Conservation (phyloP, 1,140 invertebrate genomes). For the Vanessa tameamea region DNA sequence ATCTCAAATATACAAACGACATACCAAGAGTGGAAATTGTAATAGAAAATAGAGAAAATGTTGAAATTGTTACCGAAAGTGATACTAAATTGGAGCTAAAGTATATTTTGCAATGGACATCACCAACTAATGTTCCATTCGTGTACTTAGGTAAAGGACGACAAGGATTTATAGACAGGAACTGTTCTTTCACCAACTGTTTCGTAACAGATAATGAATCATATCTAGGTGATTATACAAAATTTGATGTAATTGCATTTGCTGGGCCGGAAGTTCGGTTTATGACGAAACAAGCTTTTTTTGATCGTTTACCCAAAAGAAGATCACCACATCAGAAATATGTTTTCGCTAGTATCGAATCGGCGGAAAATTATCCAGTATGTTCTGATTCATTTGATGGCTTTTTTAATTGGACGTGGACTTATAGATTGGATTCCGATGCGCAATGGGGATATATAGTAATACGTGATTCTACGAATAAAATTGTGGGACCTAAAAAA, state of each 20-base stretch:
- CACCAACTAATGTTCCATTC: slow-evolving; percentile 51
- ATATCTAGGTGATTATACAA: slow-evolving; percentile 49
- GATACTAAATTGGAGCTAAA: slow-evolving; percentile 37
- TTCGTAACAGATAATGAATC: slow-evolving; percentile 51
- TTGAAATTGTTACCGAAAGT: neutral
- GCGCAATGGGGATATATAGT: slow-evolving; percentile 81
- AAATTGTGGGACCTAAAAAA: slow-evolving; percentile 61
- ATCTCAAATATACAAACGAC: slow-evolving; percentile 4
- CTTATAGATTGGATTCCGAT: slow-evolving; percentile 84
- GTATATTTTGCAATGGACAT: slow-evolving; percentile 64
- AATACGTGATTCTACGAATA: slow-evolving; percentile 57
- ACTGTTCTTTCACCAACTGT: slow-evolving; percentile 61
- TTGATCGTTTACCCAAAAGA: slow-evolving; percentile 40
- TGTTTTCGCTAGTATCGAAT: slow-evolving; percentile 68
- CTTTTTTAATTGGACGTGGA: slow-evolving; percentile 85
- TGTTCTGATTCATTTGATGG: slow-evolving; percentile 64
- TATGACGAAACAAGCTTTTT: slow-evolving; percentile 17
- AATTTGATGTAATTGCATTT: slow-evolving; percentile 66
- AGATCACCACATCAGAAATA: slow-evolving; percentile 64
- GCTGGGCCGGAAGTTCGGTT: slow-evolving; percentile 51
- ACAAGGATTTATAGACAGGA: slow-evolving; percentile 49
- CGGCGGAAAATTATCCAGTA: slow-evolving; percentile 63
- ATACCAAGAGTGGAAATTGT: neutral
- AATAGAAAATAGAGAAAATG: neutral
- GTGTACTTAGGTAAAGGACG: slow-evolving; percentile 57